Evolutionary conservation across 2,888 invertebrate species (phyloP), one percentile per base, ranked within the genome.

Genomic region (Rutpela maculata): DNA sequence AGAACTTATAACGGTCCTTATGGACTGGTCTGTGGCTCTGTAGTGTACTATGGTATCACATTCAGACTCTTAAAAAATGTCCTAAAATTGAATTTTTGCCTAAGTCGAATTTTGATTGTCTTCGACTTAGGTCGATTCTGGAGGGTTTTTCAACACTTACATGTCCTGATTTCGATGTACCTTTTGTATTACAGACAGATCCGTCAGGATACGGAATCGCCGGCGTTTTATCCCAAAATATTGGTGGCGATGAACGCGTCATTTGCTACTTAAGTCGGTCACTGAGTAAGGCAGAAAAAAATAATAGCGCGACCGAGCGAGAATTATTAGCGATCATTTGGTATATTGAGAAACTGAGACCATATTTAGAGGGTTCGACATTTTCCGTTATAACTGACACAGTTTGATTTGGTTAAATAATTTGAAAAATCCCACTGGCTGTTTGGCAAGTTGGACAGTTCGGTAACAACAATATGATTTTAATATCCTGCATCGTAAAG

Each of bases 381-480:
- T 38, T 66, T 43, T n/a, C 66, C n/a, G 18, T 66, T n/a, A 66
- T 66, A 18, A 66, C 66, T 1, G 66, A 66, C 31, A 38, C 31
- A 66, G 66, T 15, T 38, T 66, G 17, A 17, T 66, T 12, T 66
- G 38, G 35, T 17, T 31, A 35, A 66, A 66, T 66, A 66, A 66
- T 38, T 38, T 66, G 15, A 31, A 66, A 38, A n/a, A 31, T 66
- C 38, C 43, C 2, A 66, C 18, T 38, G 38, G 43, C 38, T 5
- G 38, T 18, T 17, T 35, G 3, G 19, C 57, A 18, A 17, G 57
- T 1, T 57, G 57, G 57, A 11, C 57, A 19, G 19, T 57, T 19
- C 57, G 57, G 1, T 43, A 10, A 10, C 38, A 43, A 10, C 38
- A 43, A 43, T 43, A 43, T 11, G 38, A 43, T 11, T 57, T 19